These are phyloP conservation scores for Presbytis comata DNA, from an alignment of 2,797 vertebrate species.

Conservation along the genomic window DNA sequence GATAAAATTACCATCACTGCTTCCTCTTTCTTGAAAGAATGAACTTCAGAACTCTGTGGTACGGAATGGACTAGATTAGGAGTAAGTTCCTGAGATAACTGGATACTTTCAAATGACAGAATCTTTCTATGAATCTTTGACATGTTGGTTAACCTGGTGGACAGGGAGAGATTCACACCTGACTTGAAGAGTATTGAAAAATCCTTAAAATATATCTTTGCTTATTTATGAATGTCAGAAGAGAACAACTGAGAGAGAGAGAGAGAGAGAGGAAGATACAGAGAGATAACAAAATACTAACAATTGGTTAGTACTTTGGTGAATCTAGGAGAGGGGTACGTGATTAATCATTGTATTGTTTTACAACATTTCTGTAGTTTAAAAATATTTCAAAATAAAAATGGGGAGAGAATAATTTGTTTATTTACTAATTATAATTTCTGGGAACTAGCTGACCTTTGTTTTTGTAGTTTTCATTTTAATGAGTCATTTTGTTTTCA, in stretches of 20 bases:
- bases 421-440: neutral
- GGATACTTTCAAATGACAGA: neutral
- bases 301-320: neutral
- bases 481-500: constrained; percentile 29
- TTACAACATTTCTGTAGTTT: neutral
- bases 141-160: neutral
- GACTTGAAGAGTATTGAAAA: neutral
- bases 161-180: neutral
- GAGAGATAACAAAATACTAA: neutral
- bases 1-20: neutral
- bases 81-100: neutral
- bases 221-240: neutral
- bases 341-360: neutral
- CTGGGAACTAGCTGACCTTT: neutral
- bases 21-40: constrained; percentile 20
- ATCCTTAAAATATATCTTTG: neutral
- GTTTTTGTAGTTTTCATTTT: neutral
- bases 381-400: constrained; percentile 22
- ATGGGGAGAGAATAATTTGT: neutral
- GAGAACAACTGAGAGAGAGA: neutral
- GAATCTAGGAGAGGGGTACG: neutral
- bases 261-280: too few species aligned
- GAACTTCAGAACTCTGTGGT: neutral
- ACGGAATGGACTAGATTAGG: neutral
- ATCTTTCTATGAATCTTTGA: neutral